A percentile compares a stretch with the other conserved stretches of the same genome.
Evolutionary conservation across 2,888 invertebrate genomes (phyloP).

Genomic region (Falcaria lacertinaria): DNA sequence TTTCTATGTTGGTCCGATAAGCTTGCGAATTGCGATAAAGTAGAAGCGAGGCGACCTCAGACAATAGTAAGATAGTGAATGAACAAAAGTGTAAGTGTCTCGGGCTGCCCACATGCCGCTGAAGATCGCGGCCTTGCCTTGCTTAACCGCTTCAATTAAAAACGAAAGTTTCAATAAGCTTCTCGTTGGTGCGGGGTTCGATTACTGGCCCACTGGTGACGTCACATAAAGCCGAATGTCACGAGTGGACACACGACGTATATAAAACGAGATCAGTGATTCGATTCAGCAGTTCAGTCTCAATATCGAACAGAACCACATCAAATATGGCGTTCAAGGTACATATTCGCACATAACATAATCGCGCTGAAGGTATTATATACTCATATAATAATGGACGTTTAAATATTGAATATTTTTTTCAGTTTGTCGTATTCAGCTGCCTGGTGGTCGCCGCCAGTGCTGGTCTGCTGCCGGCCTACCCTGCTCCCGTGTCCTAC

Average conservation of each 20-base stretch:
- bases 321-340: constrained; percentile 66
- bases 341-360: constrained; percentile 13
- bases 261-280: constrained; percentile 50
- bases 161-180: constrained; percentile 63
- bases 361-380: not conserved
- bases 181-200: constrained; percentile 38
- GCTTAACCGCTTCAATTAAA: constrained; percentile 48
- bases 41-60: constrained; percentile 9
- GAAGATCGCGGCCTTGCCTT: constrained; percentile 55
- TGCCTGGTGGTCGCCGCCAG: constrained; percentile 44
- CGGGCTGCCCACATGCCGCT: constrained; percentile 27
- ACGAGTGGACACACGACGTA: constrained; percentile 34
- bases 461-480: constrained; percentile 44
- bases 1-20: too few relatives aligned
- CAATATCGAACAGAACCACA: constrained; percentile 40
- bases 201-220: constrained; percentile 44
- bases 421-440: constrained; percentile 46
- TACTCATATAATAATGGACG: not conserved
- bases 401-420: constrained; percentile 12
- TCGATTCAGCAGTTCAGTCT: constrained; percentile 47
- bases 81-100: constrained; percentile 5
- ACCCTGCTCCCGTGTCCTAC: constrained; percentile 39
- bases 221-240: constrained; percentile 47
- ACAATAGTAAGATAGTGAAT: constrained; percentile 12
- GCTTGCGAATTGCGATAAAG: too few relatives aligned